Evolutionary conservation across 2,113 vertebrate genomes (phyloP).

Genomic region (Cavia aperea): DNA sequence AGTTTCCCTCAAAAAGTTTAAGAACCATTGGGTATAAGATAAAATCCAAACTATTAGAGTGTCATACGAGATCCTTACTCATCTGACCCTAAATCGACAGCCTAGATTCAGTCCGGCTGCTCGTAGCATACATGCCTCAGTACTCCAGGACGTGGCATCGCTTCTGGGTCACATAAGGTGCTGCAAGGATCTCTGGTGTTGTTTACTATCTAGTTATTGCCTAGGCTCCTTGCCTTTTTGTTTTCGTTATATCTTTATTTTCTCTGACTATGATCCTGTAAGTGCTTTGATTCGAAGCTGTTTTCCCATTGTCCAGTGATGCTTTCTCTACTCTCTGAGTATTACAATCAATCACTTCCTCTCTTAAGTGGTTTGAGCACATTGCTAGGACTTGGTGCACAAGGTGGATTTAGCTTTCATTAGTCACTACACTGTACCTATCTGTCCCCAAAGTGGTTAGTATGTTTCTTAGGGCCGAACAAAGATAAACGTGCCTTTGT

Average conservation of each 20-base stretch:
- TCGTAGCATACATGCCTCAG: background rate
- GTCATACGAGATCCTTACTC: conserved; percentile 1
- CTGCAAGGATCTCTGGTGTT: background rate
- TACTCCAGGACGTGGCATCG: background rate
- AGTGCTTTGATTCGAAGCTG: background rate
- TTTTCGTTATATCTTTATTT: background rate
- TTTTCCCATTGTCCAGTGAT: background rate
- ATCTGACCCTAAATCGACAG: background rate
- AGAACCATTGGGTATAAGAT: background rate
- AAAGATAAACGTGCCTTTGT: background rate
- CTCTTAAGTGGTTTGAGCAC: background rate
- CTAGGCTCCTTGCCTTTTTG: background rate
- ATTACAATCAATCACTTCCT: background rate
- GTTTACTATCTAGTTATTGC: background rate
- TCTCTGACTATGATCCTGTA: background rate
- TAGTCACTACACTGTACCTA: background rate
- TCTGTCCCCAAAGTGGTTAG: background rate
- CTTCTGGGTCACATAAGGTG: background rate
- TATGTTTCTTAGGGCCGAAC: background rate
- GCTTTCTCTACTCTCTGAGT: background rate
- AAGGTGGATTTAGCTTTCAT: background rate
- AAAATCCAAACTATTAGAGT: conserved; percentile 24
- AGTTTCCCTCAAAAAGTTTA: conserved; percentile 20
- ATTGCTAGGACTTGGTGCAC: background rate
- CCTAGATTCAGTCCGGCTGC: background rate